A percentile compares a stretch with the other conserved stretches of the same genome.
Evolutionary conservation across 2,113 vertebrate species (phyloP).

Genomic region (Formicarius rufipectus): DNA sequence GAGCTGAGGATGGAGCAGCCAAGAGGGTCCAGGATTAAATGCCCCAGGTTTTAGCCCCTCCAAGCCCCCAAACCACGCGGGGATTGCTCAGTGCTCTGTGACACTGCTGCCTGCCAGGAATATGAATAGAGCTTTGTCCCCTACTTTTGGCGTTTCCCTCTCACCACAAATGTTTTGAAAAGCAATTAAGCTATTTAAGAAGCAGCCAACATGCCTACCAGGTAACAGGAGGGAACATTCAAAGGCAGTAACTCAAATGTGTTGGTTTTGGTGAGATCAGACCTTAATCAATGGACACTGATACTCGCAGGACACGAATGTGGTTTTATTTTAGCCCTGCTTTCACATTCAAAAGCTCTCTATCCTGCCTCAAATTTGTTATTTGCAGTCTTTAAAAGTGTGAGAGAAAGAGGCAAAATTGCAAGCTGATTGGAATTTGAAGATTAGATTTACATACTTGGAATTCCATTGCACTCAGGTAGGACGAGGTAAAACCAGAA

Average conservation of each 20-base stretch:
- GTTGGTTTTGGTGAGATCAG: slow-evolving; percentile 49
- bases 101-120: background rate
- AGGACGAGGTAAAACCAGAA: background rate
- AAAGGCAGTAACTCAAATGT: background rate
- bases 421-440: background rate
- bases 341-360: background rate
- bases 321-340: slow-evolving; percentile 2
- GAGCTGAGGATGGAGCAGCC: background rate
- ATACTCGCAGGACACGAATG: background rate
- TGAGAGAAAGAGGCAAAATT: background rate
- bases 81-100: background rate
- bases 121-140: slow-evolving; percentile 66
- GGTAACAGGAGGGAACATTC: slow-evolving; percentile 60
- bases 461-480: background rate
- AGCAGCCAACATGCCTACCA: slow-evolving; percentile 53
- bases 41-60: background rate
- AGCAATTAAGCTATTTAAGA: slow-evolving; percentile 68
- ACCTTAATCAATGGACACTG: slow-evolving; percentile 2
- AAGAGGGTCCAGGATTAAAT: background rate
- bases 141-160: slow-evolving; percentile 37
- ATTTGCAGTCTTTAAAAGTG: background rate
- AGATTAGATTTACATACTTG: background rate
- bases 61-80: background rate
- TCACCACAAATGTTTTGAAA: slow-evolving; percentile 67
- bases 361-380: background rate